Percentiles rank a stretch among this genome's conserved stretches.
These are phyloP conservation scores for Pyrrhia umbra DNA, from an alignment of 2,888 invertebrate species.

Conservation along the genomic window DNA sequence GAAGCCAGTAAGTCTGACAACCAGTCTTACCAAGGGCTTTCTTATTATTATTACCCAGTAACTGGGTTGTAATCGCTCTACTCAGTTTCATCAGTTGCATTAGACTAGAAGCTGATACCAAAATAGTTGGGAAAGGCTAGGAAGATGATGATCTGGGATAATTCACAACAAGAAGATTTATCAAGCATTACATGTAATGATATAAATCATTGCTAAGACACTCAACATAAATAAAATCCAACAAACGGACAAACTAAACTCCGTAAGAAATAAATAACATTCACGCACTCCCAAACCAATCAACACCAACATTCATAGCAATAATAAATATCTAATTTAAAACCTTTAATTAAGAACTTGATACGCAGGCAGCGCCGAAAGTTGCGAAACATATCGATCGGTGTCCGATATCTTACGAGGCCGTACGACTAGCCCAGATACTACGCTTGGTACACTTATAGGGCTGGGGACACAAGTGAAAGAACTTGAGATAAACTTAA, in stretches of 20 bases:
- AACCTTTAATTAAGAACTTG: conserved; percentile 53
- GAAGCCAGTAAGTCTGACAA: too few relatives aligned
- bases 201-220: too few relatives aligned
- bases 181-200: too few relatives aligned
- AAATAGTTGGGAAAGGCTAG: too few relatives aligned
- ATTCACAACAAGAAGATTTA: too few relatives aligned
- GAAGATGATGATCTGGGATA: too few relatives aligned
- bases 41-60: too few relatives aligned
- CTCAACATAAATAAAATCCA: too few relatives aligned
- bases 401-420: conserved; percentile 62
- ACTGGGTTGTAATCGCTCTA: too few relatives aligned
- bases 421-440: conserved; percentile 50
- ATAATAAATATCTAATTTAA: conserved; percentile 46
- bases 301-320: conserved; percentile 16
- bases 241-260: not conserved
- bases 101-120: too few relatives aligned
- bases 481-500: conserved; percentile 27
- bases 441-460: conserved; percentile 35
- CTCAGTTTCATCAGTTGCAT: too few relatives aligned
- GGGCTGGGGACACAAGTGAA: conserved; percentile 34
- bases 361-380: conserved; percentile 33
- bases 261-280: not conserved
- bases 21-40: too few relatives aligned
- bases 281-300: conserved; percentile 11
- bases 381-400: conserved; percentile 57